Conservation (phyloP, 2,888 invertebrate species). For the Coenonympha glycerion region DNA sequence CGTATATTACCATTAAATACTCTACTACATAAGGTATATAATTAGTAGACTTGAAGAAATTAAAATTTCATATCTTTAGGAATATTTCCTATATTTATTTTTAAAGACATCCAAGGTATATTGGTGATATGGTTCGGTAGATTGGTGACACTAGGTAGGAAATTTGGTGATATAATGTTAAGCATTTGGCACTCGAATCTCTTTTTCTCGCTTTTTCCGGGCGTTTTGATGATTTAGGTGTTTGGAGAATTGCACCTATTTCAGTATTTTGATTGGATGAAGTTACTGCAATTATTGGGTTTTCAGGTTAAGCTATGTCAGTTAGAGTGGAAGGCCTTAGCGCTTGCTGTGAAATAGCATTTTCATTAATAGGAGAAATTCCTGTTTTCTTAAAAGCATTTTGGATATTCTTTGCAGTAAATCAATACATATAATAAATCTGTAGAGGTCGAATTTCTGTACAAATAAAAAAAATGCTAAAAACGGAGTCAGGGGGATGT, state of each 20-base stretch:
- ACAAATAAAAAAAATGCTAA: no score
- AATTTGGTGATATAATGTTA: background rate
- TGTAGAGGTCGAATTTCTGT: no score
- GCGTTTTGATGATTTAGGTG: background rate
- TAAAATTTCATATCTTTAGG: background rate
- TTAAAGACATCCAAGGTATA: background rate
- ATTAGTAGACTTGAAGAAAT: background rate
- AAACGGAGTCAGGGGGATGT: no score
- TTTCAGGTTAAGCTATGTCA: background rate
- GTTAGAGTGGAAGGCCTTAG: background rate
- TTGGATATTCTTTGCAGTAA: background rate
- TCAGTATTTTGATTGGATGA: background rate
- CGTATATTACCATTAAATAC: no score
- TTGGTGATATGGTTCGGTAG: background rate
- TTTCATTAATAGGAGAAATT: constrained; percentile 1
- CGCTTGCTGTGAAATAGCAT: background rate
- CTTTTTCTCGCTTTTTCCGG: background rate
- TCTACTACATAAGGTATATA: background rate
- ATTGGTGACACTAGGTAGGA: background rate
- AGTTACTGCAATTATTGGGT: background rate
- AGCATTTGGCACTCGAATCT: background rate
- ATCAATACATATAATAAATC: no score
- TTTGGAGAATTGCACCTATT: background rate
- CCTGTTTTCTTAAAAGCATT: background rate
- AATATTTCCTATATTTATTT: background rate